Conservation (phyloP, 2,797 vertebrate species). For the Menidia menidia region DNA sequence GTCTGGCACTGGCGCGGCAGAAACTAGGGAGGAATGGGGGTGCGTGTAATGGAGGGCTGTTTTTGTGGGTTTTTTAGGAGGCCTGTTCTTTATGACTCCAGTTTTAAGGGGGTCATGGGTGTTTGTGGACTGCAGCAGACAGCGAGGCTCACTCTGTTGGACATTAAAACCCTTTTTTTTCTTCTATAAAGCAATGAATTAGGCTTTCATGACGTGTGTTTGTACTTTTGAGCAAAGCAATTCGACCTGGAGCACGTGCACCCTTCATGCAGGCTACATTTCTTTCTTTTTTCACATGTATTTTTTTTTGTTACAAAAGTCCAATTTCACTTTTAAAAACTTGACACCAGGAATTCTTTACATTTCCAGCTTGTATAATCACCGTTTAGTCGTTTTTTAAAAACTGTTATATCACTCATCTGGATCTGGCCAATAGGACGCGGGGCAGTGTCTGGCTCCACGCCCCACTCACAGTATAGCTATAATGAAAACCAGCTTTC, state of each 20-base stretch:
- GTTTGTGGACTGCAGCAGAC: not conserved
- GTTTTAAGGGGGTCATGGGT: not conserved
- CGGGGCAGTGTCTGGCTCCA: conserved; percentile 53
- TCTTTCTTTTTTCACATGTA: not conserved
- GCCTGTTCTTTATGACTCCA: not conserved
- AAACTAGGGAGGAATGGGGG: not conserved
- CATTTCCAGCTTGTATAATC: not conserved
- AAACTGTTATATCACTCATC: conserved; percentile 43
- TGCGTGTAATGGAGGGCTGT: conserved; percentile 12
- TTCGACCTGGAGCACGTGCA: no score
- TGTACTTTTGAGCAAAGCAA: no score
- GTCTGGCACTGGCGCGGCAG: conserved; percentile 13
- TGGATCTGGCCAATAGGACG: conserved; percentile 69
- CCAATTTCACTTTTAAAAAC: not conserved
- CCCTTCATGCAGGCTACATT: no score
- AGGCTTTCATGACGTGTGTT: no score
- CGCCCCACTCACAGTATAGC: conserved; percentile 4
- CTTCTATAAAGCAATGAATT: conserved; percentile 11
- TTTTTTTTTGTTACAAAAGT: not conserved
- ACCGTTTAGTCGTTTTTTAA: not conserved
- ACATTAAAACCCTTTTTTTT: not conserved
- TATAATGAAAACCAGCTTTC: conserved; percentile 75
- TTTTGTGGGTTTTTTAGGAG: not conserved
- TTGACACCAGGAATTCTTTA: not conserved
- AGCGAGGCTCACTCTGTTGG: not conserved